phyloP scores from a whole-genome alignment of 2,888 invertebrate genomes.

The Heliconius hortense region DNA sequence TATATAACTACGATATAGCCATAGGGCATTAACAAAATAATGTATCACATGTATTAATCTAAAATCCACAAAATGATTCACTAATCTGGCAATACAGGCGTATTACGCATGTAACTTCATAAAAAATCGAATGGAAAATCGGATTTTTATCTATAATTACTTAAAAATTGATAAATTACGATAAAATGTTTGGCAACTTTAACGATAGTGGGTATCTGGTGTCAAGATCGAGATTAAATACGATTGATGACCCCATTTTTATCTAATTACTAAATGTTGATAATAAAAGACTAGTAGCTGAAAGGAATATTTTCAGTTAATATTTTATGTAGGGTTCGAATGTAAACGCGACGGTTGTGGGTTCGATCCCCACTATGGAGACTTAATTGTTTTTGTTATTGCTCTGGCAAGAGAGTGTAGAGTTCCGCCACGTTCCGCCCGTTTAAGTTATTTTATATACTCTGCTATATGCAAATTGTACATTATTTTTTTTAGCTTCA shows the following conservation, averaged over 20 bases:
- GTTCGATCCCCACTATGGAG: not conserved
- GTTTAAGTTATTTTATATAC: too few relatives aligned
- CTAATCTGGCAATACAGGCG: slow-evolving; percentile 52
- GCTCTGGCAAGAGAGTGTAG: not conserved
- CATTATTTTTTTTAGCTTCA: too few relatives aligned
- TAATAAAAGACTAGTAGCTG: slow-evolving; percentile 26
- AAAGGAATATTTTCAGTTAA: not conserved
- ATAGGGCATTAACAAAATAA: not conserved
- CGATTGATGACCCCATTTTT: slow-evolving; percentile 41
- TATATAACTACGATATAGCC: not conserved
- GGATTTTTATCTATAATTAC: slow-evolving; percentile 40
- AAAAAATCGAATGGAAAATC: slow-evolving; percentile 37
- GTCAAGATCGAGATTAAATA: slow-evolving; percentile 40
- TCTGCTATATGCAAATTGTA: too few relatives aligned
- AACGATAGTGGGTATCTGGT: slow-evolving; percentile 27
- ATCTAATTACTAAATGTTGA: slow-evolving; percentile 30
- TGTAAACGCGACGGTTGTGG: not conserved
- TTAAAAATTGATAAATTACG: slow-evolving; percentile 30
- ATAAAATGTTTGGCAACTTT: slow-evolving; percentile 30
- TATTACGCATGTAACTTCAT: slow-evolving; percentile 50
- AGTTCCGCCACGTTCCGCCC: not conserved
- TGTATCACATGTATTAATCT: slow-evolving; percentile 41
- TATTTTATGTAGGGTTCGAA: not conserved
- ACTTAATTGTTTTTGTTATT: too few relatives aligned
- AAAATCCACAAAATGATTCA: slow-evolving; percentile 43